These are phyloP conservation scores for Microhierax caerulescens DNA, from an alignment of 2,797 vertebrate genomes.

Conservation along the genomic window DNA sequence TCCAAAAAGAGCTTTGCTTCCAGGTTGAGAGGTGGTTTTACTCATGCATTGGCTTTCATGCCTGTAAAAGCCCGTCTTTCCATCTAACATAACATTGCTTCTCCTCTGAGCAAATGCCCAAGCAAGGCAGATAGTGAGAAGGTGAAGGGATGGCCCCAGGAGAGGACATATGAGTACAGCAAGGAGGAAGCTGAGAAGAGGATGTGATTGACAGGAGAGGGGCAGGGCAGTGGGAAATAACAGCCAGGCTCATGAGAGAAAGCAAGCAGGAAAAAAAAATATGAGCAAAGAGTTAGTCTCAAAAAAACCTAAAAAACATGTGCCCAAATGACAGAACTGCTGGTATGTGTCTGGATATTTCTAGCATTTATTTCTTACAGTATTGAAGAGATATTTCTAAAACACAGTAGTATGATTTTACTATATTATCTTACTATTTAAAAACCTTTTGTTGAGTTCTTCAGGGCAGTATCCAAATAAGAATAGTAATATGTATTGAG, in stretches of 20 bases:
- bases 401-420: neutral
- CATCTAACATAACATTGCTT: neutral
- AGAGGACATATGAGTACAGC: neutral
- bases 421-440: neutral
- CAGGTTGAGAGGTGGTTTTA: neutral
- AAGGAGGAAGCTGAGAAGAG: neutral
- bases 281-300: neutral
- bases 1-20: neutral
- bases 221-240: neutral
- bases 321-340: neutral
- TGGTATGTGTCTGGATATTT: neutral
- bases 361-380: neutral
- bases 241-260: neutral
- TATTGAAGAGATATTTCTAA: neutral
- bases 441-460: neutral
- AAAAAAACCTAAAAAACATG: rapidly evolving
- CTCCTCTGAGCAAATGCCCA: neutral
- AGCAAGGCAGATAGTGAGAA: neutral
- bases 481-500: neutral
- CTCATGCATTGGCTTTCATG: neutral
- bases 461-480: neutral
- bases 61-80: neutral
- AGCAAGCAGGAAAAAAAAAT: neutral
- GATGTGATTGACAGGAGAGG: neutral
- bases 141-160: neutral